These are phyloP conservation scores for Nephrotoma guestfalica DNA, from an alignment of 2,888 invertebrate genomes.

Conservation along the genomic window DNA sequence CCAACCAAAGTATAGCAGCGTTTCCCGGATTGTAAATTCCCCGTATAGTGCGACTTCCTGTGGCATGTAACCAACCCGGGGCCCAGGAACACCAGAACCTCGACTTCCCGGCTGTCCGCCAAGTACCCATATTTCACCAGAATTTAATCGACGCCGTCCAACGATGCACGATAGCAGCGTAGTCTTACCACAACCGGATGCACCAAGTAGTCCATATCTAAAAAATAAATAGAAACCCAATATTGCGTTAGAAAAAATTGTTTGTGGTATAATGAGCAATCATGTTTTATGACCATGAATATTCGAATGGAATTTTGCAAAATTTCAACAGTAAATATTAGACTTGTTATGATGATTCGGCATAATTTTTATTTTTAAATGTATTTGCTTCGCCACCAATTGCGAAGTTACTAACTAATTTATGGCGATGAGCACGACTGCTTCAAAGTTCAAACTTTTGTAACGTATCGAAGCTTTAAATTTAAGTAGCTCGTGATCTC, in stretches of 20 bases:
- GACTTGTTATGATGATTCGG: too few relatives aligned
- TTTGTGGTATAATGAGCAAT: background rate
- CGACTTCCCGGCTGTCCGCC: slow-evolving; percentile 69
- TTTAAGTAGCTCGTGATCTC: too few relatives aligned
- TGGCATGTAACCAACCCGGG: slow-evolving; percentile 82
- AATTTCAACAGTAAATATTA: too few relatives aligned
- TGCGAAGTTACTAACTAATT: too few relatives aligned
- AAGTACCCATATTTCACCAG: slow-evolving; percentile 72
- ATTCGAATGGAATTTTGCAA: background rate
- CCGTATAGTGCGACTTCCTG: slow-evolving; percentile 67
- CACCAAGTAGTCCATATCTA: slow-evolving; percentile 78
- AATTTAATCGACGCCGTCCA: slow-evolving; percentile 61
- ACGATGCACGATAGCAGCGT: slow-evolving; percentile 77
- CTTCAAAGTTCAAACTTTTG: too few relatives aligned
- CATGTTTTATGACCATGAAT: too few relatives aligned
- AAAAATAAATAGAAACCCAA: slow-evolving; percentile 15
- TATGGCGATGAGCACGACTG: too few relatives aligned
- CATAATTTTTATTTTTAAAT: too few relatives aligned
- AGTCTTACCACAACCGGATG: slow-evolving; percentile 85
- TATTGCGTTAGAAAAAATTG: background rate
- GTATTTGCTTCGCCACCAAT: too few relatives aligned
- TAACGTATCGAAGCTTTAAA: too few relatives aligned
- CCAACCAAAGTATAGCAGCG: slow-evolving; percentile 72
- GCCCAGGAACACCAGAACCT: slow-evolving; percentile 77
- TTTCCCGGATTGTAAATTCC: slow-evolving; percentile 66